Conservation (phyloP, 2,797 vertebrate genomes). For the Oreochromis mossambicus region DNA sequence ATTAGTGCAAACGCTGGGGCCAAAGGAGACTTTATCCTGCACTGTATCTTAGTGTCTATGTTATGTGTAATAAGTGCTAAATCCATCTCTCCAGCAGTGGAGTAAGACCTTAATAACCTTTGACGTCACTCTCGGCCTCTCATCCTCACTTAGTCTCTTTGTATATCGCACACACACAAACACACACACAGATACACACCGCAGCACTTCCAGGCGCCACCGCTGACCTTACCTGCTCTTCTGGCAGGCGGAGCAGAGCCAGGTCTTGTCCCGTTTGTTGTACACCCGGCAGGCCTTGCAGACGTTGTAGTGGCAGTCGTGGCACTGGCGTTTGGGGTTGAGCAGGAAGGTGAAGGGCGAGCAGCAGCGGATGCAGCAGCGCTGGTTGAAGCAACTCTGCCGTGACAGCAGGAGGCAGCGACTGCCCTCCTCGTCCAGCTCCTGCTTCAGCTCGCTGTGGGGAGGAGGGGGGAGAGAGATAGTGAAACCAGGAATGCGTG, state of each 20-base stretch:
- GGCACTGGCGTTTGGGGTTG: constrained; percentile 85
- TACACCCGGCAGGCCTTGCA: constrained; percentile 90
- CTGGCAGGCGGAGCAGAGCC: constrained; percentile 90
- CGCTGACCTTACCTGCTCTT: constrained; percentile 82
- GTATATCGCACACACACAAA: not conserved
- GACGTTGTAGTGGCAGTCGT: constrained; percentile 86
- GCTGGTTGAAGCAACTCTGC: constrained; percentile 88
- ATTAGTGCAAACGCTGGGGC: not conserved
- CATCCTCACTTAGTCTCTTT: constrained; percentile 9
- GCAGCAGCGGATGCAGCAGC: constrained; percentile 94
- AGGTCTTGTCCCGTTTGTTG: constrained; percentile 81
- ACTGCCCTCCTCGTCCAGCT: constrained; percentile 88
- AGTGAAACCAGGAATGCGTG: not conserved
- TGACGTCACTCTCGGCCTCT: constrained; percentile 5
- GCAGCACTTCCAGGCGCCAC: not conserved
- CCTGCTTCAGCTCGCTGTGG: constrained; percentile 89
- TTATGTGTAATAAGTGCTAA: not conserved
- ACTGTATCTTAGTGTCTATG: not conserved
- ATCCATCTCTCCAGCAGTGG: constrained; percentile 9
- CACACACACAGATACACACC: not conserved
- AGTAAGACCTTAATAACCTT: constrained; percentile 24
- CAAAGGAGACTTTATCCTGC: not conserved
- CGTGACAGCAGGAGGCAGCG: constrained; percentile 88
- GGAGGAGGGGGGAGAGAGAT: not conserved
- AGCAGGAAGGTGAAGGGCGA: constrained; percentile 90